phyloP scores from a whole-genome alignment of 2,797 vertebrate genomes.

The Danionella dracula region DNA sequence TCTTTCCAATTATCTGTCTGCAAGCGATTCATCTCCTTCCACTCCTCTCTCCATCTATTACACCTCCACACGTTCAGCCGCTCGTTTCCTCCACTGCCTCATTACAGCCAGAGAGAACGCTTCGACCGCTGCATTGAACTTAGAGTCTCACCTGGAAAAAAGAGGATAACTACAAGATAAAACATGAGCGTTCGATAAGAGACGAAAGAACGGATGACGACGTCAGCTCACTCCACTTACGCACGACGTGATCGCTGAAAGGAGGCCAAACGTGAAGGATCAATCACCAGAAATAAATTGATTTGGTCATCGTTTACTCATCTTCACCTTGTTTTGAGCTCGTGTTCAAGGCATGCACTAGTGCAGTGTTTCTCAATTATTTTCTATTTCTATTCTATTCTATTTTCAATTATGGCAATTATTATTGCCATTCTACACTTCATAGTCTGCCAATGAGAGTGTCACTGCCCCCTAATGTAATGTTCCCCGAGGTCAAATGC shows the following conservation, averaged over 20 bases:
- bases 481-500: too few species aligned
- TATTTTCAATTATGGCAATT: too few species aligned
- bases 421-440: too few species aligned
- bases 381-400: too few species aligned
- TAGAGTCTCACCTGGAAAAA: conserved; percentile 7
- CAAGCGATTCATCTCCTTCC: conserved; percentile 13
- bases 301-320: neutral
- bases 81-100: conserved; percentile 14
- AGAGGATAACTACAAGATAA: conserved; percentile 11
- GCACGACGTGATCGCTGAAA: too few species aligned
- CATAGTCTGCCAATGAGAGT: too few species aligned
- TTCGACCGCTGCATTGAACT: neutral
- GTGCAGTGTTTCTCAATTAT: too few species aligned
- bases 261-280: too few species aligned
- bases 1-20: conserved; percentile 28
- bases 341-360: too few species aligned
- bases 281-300: too few species aligned
- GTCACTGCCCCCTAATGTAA: too few species aligned
- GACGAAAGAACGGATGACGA: neutral
- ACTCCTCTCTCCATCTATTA: conserved; percentile 20
- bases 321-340: neutral
- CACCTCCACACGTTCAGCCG: conserved; percentile 7
- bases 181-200: neutral
- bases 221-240: neutral
- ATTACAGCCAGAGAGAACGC: neutral